Percentiles rank a stretch among this genome's conserved stretches.
Conservation (phyloP, 2,113 vertebrate genomes). For the Smithornis capensis region DNA sequence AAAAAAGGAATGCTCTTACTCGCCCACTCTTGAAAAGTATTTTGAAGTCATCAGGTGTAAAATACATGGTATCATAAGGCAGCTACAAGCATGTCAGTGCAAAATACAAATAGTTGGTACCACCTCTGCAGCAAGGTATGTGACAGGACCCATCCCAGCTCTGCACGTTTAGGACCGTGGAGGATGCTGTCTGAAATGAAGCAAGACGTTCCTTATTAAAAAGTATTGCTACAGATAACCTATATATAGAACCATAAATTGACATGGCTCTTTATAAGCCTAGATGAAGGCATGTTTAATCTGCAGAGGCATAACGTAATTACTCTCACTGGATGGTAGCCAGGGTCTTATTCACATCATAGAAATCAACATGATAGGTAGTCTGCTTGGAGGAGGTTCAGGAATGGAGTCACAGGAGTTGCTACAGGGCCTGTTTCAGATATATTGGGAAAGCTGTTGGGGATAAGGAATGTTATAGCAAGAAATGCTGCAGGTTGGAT, state of each 20-base stretch:
- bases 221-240: conserved; percentile 51
- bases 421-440: conserved; percentile 63
- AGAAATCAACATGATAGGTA: conserved; percentile 60
- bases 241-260: conserved; percentile 53
- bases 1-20: not conserved
- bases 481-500: conserved; percentile 57
- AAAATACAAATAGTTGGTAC: not conserved
- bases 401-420: conserved; percentile 64
- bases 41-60: not conserved
- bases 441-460: conserved; percentile 55
- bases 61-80: not conserved
- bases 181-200: conserved; percentile 20
- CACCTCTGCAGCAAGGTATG: not conserved
- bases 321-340: conserved; percentile 48
- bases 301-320: conserved; percentile 60
- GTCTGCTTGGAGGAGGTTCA: conserved; percentile 63
- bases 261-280: conserved; percentile 20
- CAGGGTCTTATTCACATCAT: conserved; percentile 57
- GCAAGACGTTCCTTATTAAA: conserved; percentile 32
- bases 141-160: not conserved
- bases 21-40: not conserved
- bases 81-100: not conserved
- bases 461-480: conserved; percentile 54
- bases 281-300: conserved; percentile 49
- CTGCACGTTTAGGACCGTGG: not conserved